phyloP scores from a whole-genome alignment of 1,140 invertebrate species.

The Hypsibius dujardini region DNA sequence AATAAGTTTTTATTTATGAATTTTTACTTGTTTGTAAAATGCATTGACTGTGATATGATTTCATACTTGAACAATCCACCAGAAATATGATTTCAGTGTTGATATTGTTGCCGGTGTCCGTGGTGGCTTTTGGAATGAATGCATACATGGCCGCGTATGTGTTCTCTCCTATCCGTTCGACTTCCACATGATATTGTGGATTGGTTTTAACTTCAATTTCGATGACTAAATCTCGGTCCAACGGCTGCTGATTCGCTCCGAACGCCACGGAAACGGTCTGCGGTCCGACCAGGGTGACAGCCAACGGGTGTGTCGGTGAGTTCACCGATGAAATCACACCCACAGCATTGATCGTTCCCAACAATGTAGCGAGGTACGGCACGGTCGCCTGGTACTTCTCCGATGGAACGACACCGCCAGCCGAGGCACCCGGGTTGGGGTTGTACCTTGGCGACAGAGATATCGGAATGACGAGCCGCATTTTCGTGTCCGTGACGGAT shows the following conservation, averaged over 20 bases:
- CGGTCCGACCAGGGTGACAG: neutral
- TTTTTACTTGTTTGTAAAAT: conserved; percentile 28
- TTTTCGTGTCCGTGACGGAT: neutral
- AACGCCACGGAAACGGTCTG: neutral
- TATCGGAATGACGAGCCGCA: neutral
- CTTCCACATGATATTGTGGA: neutral
- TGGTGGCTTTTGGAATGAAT: neutral
- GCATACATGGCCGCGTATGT: neutral
- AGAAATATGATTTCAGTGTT: conserved; percentile 29
- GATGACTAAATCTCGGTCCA: conserved; percentile 5
- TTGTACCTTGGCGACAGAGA: neutral
- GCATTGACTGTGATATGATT: conserved; percentile 19
- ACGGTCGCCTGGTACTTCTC: conserved; percentile 1
- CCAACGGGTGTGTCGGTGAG: neutral
- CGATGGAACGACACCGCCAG: neutral
- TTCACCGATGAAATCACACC: neutral
- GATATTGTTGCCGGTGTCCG: neutral
- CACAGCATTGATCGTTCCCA: neutral
- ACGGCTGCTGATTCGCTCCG: neutral
- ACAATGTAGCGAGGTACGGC: neutral
- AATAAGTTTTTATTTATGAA: conserved; percentile 28
- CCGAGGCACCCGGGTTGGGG: neutral
- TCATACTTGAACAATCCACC: conserved; percentile 27
- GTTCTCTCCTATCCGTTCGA: neutral
- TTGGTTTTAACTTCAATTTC: neutral